Percentiles rank a stretch among this genome's conserved stretches.
These are phyloP conservation scores for Diaperis boleti DNA, from an alignment of 2,888 invertebrate species.

Conservation along the genomic window DNA sequence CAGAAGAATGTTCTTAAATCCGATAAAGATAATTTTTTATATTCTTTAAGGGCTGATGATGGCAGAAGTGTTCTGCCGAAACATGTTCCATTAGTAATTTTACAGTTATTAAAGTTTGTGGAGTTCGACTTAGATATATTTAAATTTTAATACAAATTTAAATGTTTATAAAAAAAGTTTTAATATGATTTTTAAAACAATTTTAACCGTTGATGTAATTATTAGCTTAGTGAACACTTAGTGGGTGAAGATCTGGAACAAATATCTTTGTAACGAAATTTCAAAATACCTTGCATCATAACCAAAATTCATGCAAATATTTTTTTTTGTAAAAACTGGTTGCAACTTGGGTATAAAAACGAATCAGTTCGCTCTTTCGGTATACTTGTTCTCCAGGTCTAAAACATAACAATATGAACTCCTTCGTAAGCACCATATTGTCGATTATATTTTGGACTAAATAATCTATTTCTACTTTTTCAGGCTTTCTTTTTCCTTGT, in stretches of 20 bases:
- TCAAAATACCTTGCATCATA: constrained; percentile 30
- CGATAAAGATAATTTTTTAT: no score
- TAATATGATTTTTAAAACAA: background rate
- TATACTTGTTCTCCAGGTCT: constrained; percentile 37
- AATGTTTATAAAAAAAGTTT: no score
- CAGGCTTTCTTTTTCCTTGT: constrained; percentile 53
- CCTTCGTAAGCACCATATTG: constrained; percentile 54
- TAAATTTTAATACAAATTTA: no score
- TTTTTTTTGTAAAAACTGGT: constrained; percentile 22
- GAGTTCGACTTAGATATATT: no score
- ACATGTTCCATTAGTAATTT: no score
- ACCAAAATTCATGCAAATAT: constrained; percentile 25
- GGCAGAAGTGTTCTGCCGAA: no score
- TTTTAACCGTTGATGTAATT: background rate
- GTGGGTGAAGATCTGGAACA: no score
- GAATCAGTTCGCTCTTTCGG: background rate
- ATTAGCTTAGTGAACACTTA: no score
- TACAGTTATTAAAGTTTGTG: no score
- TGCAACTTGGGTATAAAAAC: constrained; percentile 32
- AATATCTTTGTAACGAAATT: constrained; percentile 17
- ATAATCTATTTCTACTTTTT: constrained; percentile 27
- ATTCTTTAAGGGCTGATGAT: no score
- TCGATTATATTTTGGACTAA: no score
- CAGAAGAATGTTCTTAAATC: no score
- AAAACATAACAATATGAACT: constrained; percentile 51